Percentiles rank a stretch among this genome's conserved stretches.
Evolutionary conservation across 2,113 vertebrate species (phyloP).

Genomic region (Hyperopisus bebe): DNA sequence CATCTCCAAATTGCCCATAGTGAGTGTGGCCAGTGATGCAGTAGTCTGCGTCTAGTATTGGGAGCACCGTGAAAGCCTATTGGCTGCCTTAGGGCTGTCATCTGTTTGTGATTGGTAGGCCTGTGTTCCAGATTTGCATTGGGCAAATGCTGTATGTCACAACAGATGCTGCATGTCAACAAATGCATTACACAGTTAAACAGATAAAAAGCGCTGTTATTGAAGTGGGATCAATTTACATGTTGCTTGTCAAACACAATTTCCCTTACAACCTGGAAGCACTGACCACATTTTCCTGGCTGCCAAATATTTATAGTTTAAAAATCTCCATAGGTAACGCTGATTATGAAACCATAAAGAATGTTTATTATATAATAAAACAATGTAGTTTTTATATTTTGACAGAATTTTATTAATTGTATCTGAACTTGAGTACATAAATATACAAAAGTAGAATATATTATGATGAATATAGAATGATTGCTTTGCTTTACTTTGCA

Average conservation of each 20-base stretch:
- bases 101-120: constrained; percentile 5
- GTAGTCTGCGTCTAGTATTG: not conserved
- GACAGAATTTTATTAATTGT: not conserved
- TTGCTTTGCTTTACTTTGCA: not conserved
- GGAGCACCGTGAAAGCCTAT: not conserved
- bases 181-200: constrained; percentile 48
- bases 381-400: not conserved
- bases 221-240: constrained; percentile 49
- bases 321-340: not conserved
- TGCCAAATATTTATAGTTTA: not conserved
- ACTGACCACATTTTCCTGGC: constrained; percentile 30
- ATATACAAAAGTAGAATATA: not conserved
- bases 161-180: constrained; percentile 40
- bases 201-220: constrained; percentile 50
- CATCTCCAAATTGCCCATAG: not conserved
- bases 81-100: constrained; percentile 6
- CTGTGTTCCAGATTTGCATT: constrained; percentile 41
- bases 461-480: not conserved
- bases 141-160: constrained; percentile 47
- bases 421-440: not conserved
- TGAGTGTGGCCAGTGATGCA: not conserved
- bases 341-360: not conserved
- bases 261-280: constrained; percentile 38
- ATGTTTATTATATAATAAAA: not conserved
- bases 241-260: constrained; percentile 55